phyloP scores from a whole-genome alignment of 2,888 invertebrate species.

The Priapulus caudatus region DNA sequence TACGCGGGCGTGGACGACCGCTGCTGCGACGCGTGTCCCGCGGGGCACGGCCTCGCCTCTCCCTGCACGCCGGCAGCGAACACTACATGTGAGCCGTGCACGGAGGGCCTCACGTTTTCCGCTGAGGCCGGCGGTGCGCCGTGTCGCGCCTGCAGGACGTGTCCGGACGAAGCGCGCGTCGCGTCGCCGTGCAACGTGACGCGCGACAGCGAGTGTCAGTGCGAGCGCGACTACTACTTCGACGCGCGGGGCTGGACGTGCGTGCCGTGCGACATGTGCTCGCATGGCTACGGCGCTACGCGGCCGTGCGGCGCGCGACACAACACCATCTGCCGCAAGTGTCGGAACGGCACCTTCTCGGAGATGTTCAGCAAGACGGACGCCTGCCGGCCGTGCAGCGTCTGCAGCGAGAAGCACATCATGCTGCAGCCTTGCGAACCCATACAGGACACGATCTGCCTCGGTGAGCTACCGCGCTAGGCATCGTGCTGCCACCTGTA shows the following conservation, averaged over 20 bases:
- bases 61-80: too few species aligned
- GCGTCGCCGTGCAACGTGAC: conserved; percentile 28
- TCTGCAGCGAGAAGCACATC: conserved; percentile 27
- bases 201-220: conserved; percentile 31
- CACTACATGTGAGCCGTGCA: conserved; percentile 27
- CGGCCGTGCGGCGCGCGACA: conserved; percentile 24
- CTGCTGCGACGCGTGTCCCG: too few species aligned
- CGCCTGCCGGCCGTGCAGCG: conserved; percentile 28
- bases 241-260: conserved; percentile 22
- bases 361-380: conserved; percentile 26
- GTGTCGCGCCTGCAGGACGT: conserved; percentile 27
- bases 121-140: conserved; percentile 19
- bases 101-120: conserved; percentile 27
- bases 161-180: conserved; percentile 25
- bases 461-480: conserved; percentile 28
- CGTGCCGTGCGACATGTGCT: conserved; percentile 29
- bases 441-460: conserved; percentile 33
- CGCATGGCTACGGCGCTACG: conserved; percentile 27
- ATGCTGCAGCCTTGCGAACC: conserved; percentile 28
- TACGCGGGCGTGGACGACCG: too few species aligned
- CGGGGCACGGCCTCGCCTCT: too few species aligned
- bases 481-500: neutral
- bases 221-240: conserved; percentile 29
- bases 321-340: conserved; percentile 30
- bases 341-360: conserved; percentile 31